phyloP scores from a whole-genome alignment of 2,888 invertebrate species.

The Orthonevra nobilis region DNA sequence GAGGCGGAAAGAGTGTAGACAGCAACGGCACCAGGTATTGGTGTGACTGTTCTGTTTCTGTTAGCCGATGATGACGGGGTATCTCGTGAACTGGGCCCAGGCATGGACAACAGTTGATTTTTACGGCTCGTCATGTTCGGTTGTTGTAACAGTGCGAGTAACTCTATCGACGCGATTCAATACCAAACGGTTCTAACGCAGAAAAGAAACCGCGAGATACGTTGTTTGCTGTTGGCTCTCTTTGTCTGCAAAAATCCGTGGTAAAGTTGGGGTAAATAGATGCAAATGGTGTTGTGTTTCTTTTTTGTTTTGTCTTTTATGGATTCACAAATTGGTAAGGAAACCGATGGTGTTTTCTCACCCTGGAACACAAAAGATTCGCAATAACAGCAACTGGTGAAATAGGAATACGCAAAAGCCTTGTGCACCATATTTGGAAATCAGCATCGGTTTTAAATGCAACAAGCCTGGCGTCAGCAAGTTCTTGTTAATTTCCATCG shows the following conservation, averaged over 20 bases:
- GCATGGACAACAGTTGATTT: slow-evolving; percentile 67
- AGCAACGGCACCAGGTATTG: too few species aligned
- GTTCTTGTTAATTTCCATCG: slow-evolving; percentile 46
- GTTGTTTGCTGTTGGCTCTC: slow-evolving; percentile 7
- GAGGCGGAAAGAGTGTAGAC: background rate
- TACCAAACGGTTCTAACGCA: slow-evolving; percentile 22
- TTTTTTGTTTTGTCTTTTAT: slow-evolving; percentile 11
- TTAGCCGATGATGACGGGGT: slow-evolving; percentile 46
- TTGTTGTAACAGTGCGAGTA: slow-evolving; percentile 18
- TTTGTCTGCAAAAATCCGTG: slow-evolving; percentile 22
- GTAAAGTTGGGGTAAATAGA: slow-evolving; percentile 32
- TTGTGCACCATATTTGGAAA: slow-evolving; percentile 58
- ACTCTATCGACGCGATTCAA: background rate
- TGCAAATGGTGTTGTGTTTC: slow-evolving; percentile 1
- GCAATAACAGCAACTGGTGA: slow-evolving; percentile 33
- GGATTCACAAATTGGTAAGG: too few species aligned
- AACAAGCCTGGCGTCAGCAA: slow-evolving; percentile 10
- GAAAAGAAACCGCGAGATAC: slow-evolving; percentile 7
- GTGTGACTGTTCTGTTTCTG: too few species aligned
- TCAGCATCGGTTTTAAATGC: slow-evolving; percentile 44
- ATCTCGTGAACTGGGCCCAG: slow-evolving; percentile 65
- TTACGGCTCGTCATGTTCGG: slow-evolving; percentile 67
- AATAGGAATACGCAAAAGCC: slow-evolving; percentile 46
- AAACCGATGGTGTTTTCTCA: slow-evolving; percentile 1
- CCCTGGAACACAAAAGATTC: background rate